These are phyloP conservation scores for Cebidichthys violaceus DNA, from an alignment of 2,113 vertebrate genomes.

Conservation along the genomic window DNA sequence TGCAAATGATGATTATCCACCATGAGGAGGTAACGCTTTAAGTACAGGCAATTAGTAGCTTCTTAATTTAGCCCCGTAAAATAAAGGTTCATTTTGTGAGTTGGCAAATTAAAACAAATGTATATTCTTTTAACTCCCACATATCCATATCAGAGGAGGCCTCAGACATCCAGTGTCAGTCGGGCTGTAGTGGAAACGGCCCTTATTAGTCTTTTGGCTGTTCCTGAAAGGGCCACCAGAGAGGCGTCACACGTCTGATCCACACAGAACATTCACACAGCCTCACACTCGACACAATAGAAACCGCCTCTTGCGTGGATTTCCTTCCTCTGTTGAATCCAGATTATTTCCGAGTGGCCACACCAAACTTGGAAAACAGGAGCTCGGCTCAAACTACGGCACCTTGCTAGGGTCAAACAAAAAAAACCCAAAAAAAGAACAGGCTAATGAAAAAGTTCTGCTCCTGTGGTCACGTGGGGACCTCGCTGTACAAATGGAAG, in stretches of 20 bases:
- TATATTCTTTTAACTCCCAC: neutral
- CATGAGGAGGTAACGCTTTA: neutral
- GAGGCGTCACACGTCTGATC: constrained; percentile 10
- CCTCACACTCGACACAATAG: constrained; percentile 58
- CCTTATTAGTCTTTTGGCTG: neutral
- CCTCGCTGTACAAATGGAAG: constrained; percentile 6
- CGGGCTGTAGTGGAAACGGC: neutral
- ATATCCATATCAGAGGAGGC: neutral
- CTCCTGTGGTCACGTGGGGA: constrained; percentile 38
- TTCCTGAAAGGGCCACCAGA: neutral
- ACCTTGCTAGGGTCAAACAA: neutral
- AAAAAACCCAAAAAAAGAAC: too few species aligned
- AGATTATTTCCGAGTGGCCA: constrained; percentile 68
- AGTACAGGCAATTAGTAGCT: neutral
- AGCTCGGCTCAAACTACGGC: constrained; percentile 9
- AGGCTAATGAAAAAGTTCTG: constrained; percentile 51
- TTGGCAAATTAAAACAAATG: too few species aligned
- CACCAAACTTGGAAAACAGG: constrained; percentile 43
- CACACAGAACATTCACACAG: constrained; percentile 17
- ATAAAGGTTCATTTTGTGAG: too few species aligned
- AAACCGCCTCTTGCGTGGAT: constrained; percentile 51
- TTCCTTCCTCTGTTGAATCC: constrained; percentile 76
- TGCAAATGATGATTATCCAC: neutral
- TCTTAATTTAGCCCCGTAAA: neutral
- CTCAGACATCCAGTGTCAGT: neutral